phyloP scores from a whole-genome alignment of 2,113 vertebrate genomes.

The Bufo gargarizans region DNA sequence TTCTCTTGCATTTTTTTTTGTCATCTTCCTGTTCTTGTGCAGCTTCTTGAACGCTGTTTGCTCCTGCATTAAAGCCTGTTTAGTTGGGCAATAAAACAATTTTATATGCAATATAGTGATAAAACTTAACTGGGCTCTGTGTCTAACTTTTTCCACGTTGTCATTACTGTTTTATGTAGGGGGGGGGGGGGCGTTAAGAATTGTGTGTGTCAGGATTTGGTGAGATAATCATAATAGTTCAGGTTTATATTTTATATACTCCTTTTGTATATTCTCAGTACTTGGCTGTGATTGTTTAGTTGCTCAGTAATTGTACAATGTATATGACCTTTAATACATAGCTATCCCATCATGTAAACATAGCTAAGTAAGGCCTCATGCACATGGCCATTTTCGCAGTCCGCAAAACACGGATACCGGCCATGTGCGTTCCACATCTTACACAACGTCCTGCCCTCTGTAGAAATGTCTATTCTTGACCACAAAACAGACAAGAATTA shows the following conservation, averaged over 20 bases:
- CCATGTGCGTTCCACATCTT: too few species aligned
- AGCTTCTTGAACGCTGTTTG: background rate
- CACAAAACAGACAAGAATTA: too few species aligned
- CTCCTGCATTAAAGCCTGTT: background rate
- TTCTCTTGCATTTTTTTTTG: background rate
- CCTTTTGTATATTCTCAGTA: background rate
- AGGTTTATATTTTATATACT: background rate
- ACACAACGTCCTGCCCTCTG: too few species aligned
- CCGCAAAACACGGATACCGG: too few species aligned
- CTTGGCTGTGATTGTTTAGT: background rate
- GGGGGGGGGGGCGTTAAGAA: background rate
- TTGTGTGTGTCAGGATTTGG: background rate
- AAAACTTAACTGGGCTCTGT: background rate
- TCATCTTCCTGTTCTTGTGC: background rate
- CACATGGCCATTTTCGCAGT: too few species aligned
- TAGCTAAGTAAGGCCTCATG: background rate
- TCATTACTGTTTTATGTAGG: background rate
- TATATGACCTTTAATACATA: background rate
- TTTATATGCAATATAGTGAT: slow-evolving; percentile 13
- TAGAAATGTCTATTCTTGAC: too few species aligned
- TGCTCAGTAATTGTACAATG: background rate
- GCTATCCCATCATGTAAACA: background rate
- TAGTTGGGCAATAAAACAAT: background rate
- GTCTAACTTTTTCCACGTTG: background rate
- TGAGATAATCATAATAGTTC: background rate